phyloP scores from a whole-genome alignment of 1,140 invertebrate genomes.

The Thereuonema tuberculata region DNA sequence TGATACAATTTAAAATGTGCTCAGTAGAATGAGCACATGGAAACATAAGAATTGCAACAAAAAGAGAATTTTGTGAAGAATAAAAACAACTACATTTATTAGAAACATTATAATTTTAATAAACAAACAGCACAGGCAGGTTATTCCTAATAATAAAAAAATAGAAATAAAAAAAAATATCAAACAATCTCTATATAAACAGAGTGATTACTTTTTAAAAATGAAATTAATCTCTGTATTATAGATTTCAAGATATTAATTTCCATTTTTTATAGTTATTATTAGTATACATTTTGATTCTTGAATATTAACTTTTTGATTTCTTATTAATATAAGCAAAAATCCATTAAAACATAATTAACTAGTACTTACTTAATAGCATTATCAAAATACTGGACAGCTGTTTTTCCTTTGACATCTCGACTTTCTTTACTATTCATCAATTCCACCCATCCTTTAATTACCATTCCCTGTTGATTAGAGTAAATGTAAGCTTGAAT shows the following conservation, averaged over 20 bases:
- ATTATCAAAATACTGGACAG: conserved; percentile 37
- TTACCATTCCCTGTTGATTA: conserved; percentile 38
- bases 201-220: too few species aligned
- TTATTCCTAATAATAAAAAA: too few species aligned
- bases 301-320: neutral
- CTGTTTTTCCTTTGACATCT: conserved; percentile 31
- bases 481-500: neutral
- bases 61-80: too few species aligned
- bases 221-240: neutral
- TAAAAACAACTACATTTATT: too few species aligned
- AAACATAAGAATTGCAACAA: too few species aligned
- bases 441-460: conserved; percentile 71
- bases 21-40: too few species aligned
- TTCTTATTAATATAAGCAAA: neutral
- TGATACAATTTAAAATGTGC: too few species aligned
- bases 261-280: neutral
- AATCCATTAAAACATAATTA: neutral
- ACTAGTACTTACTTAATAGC: conserved; percentile 21
- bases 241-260: too few species aligned
- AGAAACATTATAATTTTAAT: too few species aligned
- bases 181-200: too few species aligned
- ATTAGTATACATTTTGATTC: neutral
- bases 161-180: too few species aligned
- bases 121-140: too few species aligned
- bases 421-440: conserved; percentile 24